phyloP scores from a whole-genome alignment of 2,113 vertebrate species.

The Acanthisitta chloris region DNA sequence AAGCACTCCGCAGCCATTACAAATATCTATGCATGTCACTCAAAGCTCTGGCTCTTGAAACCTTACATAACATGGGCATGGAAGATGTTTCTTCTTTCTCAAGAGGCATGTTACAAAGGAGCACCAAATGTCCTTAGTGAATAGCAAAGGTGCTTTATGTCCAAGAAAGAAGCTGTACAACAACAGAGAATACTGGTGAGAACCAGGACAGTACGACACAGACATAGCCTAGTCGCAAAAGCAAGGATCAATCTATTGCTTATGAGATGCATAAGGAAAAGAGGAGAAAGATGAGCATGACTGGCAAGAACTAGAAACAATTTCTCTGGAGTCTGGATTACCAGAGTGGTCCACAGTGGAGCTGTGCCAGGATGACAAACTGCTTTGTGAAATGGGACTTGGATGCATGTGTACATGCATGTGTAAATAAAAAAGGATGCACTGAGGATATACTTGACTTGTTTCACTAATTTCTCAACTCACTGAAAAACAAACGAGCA shows the following conservation, averaged over 20 bases:
- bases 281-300: not conserved
- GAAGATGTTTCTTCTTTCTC: not conserved
- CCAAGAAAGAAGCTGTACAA: not conserved
- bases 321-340: not conserved
- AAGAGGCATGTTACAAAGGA: not conserved
- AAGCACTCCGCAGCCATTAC: not conserved
- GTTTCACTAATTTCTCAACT: not conserved
- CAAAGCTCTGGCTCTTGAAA: not conserved
- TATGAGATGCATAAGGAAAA: not conserved
- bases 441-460: not conserved
- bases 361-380: not conserved
- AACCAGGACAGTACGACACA: not conserved
- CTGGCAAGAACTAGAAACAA: not conserved
- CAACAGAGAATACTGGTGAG: not conserved
- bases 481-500: slow-evolving; percentile 2
- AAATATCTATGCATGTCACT: not conserved
- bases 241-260: not conserved
- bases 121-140: not conserved
- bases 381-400: not conserved
- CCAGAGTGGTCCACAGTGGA: not conserved
- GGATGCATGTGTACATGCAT: not conserved
- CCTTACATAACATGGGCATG: not conserved
- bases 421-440: not conserved
- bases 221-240: not conserved
- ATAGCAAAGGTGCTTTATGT: not conserved